A percentile compares a stretch with the other conserved stretches of the same genome.
Evolutionary conservation across 2,888 invertebrate species (phyloP).

Genomic region (Polylopha cassiicola): DNA sequence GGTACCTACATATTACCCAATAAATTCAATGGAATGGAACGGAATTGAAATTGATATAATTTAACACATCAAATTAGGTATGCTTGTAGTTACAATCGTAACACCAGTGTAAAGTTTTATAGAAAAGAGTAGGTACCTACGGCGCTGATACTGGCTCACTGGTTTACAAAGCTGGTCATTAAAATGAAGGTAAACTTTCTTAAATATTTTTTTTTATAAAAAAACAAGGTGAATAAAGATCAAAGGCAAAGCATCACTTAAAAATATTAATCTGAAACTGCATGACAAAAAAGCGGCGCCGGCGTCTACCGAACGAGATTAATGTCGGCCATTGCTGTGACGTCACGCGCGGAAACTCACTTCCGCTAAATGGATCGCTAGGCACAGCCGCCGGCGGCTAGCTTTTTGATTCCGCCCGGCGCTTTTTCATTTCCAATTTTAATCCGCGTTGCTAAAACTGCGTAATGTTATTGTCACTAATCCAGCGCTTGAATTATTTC

Average conservation of each 20-base stretch:
- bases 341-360: constrained; percentile 23
- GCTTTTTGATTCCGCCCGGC: constrained; percentile 22
- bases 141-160: too few relatives aligned
- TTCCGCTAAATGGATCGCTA: constrained; percentile 24
- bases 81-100: too few relatives aligned
- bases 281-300: constrained; percentile 18
- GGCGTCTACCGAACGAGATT: constrained; percentile 20
- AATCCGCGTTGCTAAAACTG: constrained; percentile 27
- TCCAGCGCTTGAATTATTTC: too few relatives aligned
- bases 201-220: background rate
- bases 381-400: constrained; percentile 23
- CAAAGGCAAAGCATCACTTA: background rate
- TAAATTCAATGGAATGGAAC: too few relatives aligned
- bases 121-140: too few relatives aligned
- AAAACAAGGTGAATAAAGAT: constrained; percentile 2
- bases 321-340: constrained; percentile 24
- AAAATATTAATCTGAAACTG: constrained; percentile 4
- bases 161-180: too few relatives aligned
- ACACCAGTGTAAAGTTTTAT: too few relatives aligned
- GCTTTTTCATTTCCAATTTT: constrained; percentile 25
- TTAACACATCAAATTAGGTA: too few relatives aligned
- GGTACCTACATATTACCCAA: too few relatives aligned
- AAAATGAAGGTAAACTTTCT: background rate
- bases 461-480: background rate
- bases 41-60: too few relatives aligned